Evolutionary conservation across 2,113 vertebrate species (phyloP).

Genomic region (Nothocercus nigrocapillus): DNA sequence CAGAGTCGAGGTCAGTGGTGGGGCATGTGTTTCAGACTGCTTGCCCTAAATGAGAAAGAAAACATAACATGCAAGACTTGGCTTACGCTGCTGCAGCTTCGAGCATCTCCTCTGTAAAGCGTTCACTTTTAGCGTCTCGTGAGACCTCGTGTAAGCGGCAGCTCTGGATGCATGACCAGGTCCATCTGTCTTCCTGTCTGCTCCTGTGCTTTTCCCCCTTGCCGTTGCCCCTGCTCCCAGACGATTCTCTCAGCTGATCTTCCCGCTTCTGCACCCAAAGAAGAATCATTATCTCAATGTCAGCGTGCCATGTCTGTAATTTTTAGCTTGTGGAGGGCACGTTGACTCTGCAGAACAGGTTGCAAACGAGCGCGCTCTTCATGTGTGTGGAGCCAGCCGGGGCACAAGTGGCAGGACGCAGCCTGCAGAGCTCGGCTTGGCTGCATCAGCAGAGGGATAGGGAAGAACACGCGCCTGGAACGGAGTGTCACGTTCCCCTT

Average conservation of each 20-base stretch:
- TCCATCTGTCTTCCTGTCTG: background rate
- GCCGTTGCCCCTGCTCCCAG: background rate
- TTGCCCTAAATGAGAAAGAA: slow-evolving; percentile 35
- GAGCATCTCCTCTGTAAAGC: slow-evolving; percentile 16
- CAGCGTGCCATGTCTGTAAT: background rate
- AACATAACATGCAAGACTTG: slow-evolving; percentile 8
- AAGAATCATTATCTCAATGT: background rate
- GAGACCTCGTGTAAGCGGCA: background rate
- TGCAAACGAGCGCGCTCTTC: background rate
- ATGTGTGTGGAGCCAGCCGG: background rate
- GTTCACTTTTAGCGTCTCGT: background rate
- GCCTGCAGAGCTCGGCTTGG: background rate
- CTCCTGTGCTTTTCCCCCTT: background rate
- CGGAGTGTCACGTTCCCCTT: background rate
- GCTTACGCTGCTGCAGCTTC: background rate
- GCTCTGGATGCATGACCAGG: background rate
- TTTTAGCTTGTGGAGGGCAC: background rate
- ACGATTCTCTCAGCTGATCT: background rate
- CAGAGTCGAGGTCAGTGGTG: slow-evolving; percentile 26
- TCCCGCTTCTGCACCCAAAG: background rate
- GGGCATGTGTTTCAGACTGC: slow-evolving; percentile 27
- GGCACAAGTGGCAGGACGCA: accelerated
- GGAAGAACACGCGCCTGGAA: background rate
- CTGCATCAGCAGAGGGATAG: background rate
- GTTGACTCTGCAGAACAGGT: background rate